Evolutionary conservation across 2,797 vertebrate species (phyloP).

Genomic region (Lepilemur septentrionalis): DNA sequence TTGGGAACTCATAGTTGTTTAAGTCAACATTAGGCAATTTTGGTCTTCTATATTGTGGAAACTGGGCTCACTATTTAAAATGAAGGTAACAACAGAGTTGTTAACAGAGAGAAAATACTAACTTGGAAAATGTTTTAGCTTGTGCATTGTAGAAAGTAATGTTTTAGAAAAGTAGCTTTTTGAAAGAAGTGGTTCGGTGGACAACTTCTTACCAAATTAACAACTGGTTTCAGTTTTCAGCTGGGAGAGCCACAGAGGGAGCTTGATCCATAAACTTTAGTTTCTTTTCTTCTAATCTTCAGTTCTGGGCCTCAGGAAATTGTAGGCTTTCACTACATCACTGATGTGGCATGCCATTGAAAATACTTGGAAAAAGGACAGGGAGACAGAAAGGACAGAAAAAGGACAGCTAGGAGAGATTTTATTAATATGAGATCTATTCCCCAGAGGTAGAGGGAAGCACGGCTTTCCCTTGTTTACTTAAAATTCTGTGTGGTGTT

Average conservation of each 20-base stretch:
- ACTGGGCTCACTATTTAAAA: conserved; percentile 22
- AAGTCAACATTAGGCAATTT: not conserved
- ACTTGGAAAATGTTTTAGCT: conserved; percentile 18
- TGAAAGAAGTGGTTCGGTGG: not conserved
- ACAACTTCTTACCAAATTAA: conserved; percentile 15
- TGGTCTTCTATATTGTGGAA: not conserved
- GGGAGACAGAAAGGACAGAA: not conserved
- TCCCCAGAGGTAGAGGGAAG: not conserved
- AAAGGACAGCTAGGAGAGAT: not conserved
- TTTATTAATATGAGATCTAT: not conserved
- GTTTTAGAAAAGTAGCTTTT: not conserved
- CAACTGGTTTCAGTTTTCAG: not conserved
- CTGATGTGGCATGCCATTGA: not conserved
- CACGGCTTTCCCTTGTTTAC: not conserved
- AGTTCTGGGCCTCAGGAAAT: not conserved
- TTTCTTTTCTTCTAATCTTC: conserved; percentile 1
- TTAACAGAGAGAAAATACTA: not conserved
- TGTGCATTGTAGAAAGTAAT: not conserved
- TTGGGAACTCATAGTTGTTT: conserved; percentile 25
- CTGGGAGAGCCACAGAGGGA: not conserved
- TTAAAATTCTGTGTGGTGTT: not conserved
- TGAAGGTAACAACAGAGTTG: not conserved
- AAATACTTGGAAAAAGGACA: not conserved
- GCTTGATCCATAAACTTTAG: not conserved
- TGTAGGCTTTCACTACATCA: not conserved